Evolutionary conservation across 1,140 invertebrate species (phyloP).

Genomic region (Zaprionus tsacasi): DNA sequence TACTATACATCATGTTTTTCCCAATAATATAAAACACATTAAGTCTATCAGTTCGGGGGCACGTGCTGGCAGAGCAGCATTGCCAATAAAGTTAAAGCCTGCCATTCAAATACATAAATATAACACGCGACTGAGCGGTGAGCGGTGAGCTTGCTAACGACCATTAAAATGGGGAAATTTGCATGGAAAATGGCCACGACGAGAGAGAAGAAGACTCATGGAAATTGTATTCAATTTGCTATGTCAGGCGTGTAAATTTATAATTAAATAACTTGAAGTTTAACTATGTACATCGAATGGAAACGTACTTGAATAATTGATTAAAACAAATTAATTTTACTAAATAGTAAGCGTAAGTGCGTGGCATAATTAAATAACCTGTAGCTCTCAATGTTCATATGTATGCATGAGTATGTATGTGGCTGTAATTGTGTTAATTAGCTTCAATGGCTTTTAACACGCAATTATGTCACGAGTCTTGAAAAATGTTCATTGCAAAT

Average conservation of each 20-base stretch:
- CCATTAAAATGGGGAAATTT: conserved; percentile 64
- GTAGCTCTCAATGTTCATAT: conserved; percentile 30
- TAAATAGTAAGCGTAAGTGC: conserved; percentile 52
- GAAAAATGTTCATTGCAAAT: conserved; percentile 33
- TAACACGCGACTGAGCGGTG: conserved; percentile 32
- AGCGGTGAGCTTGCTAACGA: conserved; percentile 53
- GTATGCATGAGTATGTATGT: background rate
- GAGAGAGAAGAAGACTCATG: conserved; percentile 1
- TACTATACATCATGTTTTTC: conserved; percentile 67
- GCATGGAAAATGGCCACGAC: conserved; percentile 52
- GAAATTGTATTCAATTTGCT: conserved; percentile 64
- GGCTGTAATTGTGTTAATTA: conserved; percentile 61
- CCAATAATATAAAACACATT: conserved; percentile 63
- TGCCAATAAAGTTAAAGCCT: conserved; percentile 64
- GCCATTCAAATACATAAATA: conserved; percentile 19
- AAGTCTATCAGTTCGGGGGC: conserved; percentile 48
- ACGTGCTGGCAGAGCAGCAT: conserved; percentile 64
- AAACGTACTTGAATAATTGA: conserved; percentile 53
- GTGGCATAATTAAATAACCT: conserved; percentile 57
- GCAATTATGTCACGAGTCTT: conserved; percentile 39
- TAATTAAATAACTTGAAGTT: conserved; percentile 76
- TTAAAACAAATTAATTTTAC: conserved; percentile 61
- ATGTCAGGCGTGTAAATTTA: conserved; percentile 66
- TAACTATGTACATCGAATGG: conserved; percentile 46
- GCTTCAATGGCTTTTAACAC: conserved; percentile 49